Base-by-base conservation (phyloP, 2,113 vertebrate genomes). In the Pedetes capensis region DNA sequence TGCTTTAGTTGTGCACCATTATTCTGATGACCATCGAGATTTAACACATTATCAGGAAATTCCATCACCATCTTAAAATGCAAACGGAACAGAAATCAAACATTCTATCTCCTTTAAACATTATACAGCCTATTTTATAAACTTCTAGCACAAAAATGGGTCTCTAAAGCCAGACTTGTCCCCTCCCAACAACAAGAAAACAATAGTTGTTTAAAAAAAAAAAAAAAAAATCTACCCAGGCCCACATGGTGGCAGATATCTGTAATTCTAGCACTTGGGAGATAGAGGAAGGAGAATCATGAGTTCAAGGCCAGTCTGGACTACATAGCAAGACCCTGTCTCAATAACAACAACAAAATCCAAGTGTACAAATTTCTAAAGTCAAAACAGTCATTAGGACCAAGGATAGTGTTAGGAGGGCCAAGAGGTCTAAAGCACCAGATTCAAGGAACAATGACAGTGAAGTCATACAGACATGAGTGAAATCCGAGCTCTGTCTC, bases 51-150 rank as follows among this genome's bases (percentile, higher is more conserved):
- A 96, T 99, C 99, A 93, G 99, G 98, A 98, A 99, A 99, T 96
- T 99, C 99, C 99, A 99, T 99, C 98, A 99, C 99, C 99, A 99
- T 99, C 99, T 99, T 95, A 76, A 92, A 37, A 97, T 84, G 34
- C 93, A 96, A 96, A 39, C 25, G 95, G 51, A 96, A 87, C 39
- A 63, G 81, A 95, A 96, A 93, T 61, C 2, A 61, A 84, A 92
- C 87, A 94, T 72, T 87, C 78, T 72, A 42, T 75, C 32, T 55
- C 76, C 64, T 95, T 96, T 11, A 42, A 95, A 89, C 66, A 55
- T 49, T 27, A 82, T 53, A 86, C 9, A 87, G 37, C 61, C 37
- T 95, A 71, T 64, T 94, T 92, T 89, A 90, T 34, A 88, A 93
- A 95, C 6, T 83, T 39, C 27, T 55, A 85, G 22, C 7, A 61